Percentiles rank a stretch among this genome's conserved stretches.
Evolutionary conservation across 2,888 invertebrate genomes (phyloP).

Genomic region (Plutella xylostella): DNA sequence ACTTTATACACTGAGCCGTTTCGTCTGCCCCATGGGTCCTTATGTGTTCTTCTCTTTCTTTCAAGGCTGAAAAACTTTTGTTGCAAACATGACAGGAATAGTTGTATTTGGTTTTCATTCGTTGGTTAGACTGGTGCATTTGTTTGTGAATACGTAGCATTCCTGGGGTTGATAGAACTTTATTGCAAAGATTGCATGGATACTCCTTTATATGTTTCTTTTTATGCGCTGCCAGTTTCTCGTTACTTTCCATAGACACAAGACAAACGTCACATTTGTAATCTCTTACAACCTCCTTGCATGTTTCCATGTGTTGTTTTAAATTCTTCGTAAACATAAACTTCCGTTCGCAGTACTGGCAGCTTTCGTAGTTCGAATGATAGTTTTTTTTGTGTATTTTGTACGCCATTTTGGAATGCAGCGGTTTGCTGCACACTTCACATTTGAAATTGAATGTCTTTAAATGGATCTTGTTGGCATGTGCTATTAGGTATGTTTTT

Average conservation of each 20-base stretch:
- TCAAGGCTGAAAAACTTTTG: background rate
- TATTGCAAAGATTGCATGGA: background rate
- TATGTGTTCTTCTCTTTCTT: background rate
- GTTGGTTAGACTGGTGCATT: background rate
- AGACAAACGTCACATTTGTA: background rate
- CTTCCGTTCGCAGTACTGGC: background rate
- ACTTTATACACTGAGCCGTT: background rate
- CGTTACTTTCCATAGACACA: background rate
- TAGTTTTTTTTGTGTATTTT: background rate
- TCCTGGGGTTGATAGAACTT: background rate
- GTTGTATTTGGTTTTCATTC: background rate
- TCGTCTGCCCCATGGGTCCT: background rate
- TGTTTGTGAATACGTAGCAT: background rate
- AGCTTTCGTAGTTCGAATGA: background rate
- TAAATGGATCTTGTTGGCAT: constrained; percentile 1
- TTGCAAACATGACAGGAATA: background rate
- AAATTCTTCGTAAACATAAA: background rate
- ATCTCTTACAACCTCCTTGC: background rate
- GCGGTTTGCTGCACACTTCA: background rate
- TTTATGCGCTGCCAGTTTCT: background rate
- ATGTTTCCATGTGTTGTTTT: background rate
- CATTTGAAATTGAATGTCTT: background rate
- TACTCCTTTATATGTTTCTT: background rate
- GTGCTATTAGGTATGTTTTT: background rate
- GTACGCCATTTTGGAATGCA: background rate